Evolutionary conservation across 92 coral and sea anemone species (phyloP).

Genomic region (Palythoa grandiflora): DNA sequence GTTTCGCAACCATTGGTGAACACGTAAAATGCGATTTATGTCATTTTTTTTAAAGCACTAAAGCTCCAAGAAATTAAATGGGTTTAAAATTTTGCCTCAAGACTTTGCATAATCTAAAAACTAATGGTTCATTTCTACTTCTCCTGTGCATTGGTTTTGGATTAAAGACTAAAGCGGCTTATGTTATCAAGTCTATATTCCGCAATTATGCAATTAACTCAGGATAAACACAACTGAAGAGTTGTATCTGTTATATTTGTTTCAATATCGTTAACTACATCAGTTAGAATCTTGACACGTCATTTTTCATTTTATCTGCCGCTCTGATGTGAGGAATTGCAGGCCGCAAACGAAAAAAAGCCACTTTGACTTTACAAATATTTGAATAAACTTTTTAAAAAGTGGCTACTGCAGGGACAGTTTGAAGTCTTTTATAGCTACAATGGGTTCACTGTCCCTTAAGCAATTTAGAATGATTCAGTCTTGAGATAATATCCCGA

Average conservation of each 20-base stretch:
- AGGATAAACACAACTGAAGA: slow-evolving; percentile 2
- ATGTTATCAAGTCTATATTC: background rate
- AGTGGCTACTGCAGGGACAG: background rate
- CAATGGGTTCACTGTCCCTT: too few relatives aligned
- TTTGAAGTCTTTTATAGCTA: too few relatives aligned
- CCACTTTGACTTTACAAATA: background rate
- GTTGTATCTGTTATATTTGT: slow-evolving; percentile 8
- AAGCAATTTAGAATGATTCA: too few relatives aligned
- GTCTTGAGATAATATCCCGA: too few relatives aligned
- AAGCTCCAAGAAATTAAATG: background rate
- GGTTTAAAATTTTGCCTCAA: too few relatives aligned
- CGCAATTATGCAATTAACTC: slow-evolving; percentile 26
- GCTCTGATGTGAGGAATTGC: slow-evolving; percentile 19
- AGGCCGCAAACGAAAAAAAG: background rate
- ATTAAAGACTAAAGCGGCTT: background rate
- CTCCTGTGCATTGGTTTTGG: background rate
- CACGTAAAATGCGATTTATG: background rate
- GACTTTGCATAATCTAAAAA: too few relatives aligned
- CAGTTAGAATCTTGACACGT: slow-evolving; percentile 23
- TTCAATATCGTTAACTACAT: slow-evolving; percentile 6
- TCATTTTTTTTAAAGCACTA: background rate
- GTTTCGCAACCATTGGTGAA: background rate
- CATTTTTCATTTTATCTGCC: slow-evolving; percentile 47
- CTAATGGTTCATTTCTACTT: background rate
- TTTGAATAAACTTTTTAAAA: background rate